Evolutionary conservation across 2,888 invertebrate genomes (phyloP), one percentile per base, ranked within the genome.

Genomic region (Diarsia dahlii): DNA sequence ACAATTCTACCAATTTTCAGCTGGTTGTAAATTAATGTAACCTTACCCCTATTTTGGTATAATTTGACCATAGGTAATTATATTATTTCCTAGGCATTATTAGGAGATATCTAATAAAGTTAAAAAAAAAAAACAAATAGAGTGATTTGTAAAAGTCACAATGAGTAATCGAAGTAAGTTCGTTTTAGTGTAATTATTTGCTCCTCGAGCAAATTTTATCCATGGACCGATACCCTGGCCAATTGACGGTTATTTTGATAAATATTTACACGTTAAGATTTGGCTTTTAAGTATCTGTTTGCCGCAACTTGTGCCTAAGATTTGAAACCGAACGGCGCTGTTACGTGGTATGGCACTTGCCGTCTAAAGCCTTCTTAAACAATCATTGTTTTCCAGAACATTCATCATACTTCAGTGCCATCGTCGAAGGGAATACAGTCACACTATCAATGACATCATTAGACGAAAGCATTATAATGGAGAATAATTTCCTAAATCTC

Each of bases 401-500:
- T 75, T 72, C 88, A 2, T 71, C 89, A 3, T 92, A 86, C 75
- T 95, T 95, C 84, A 80, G 78, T 9, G 82, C 90, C 46, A 76
- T 34, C 4, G 77, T 91, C 69, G 70, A 89, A 65, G 90, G 63
- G 28, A 91, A 93, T 82, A 78, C 74, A 39, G 88, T 95, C 68
- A 91, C 90, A 15, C 50, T 95, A 56, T 84, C 89, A 66, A 94
- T 94, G 93, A 39, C 65, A 34, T 78, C 89, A 39, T 84, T 94
- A n/a, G 79, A 81, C 3, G 85, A 89, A 15, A 86, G 56, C 67
- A 84, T 93, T 63, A 90, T 95, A 79, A 84, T 89, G 65, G 85
- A 89, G 39, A 95, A 95, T 76, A 93, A 80, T 64, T 89, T 92
- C 60, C 89, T 95, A 58, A 89, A 87, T 63, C 81, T 95, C 39